These are phyloP conservation scores for Brachycybe producta DNA, from an alignment of 2,888 invertebrate species.

Conservation along the genomic window DNA sequence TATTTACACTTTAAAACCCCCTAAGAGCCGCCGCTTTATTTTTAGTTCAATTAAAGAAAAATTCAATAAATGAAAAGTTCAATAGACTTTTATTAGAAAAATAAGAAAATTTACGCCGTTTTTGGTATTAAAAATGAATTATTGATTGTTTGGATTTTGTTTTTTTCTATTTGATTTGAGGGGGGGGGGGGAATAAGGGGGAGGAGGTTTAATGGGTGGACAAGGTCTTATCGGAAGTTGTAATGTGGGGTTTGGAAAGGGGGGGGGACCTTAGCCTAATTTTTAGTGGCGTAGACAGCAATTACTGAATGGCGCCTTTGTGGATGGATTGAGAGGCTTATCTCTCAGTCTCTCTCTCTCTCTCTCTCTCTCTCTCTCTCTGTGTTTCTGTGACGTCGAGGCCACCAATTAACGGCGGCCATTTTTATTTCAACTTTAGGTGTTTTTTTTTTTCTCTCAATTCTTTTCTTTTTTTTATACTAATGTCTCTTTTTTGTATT, in stretches of 20 bases:
- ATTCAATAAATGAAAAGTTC: too few species aligned
- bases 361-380: neutral
- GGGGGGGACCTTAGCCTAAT: conserved; percentile 8
- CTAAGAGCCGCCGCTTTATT: too few species aligned
- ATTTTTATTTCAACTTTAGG: conserved; percentile 13
- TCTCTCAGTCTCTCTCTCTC: neutral
- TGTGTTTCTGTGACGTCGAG: conserved; percentile 1
- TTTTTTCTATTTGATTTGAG: too few species aligned
- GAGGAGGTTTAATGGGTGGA: too few species aligned
- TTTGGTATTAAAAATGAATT: too few species aligned
- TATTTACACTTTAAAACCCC: too few species aligned
- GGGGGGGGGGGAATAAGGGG: too few species aligned
- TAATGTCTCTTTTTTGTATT: conserved; percentile 7
- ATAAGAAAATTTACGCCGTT: too few species aligned
- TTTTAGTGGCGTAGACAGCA: conserved; percentile 10
- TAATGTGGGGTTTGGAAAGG: neutral
- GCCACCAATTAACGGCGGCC: conserved; percentile 11
- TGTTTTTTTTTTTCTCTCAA: neutral
- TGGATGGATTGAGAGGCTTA: conserved; percentile 11
- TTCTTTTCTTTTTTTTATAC: conserved; percentile 1
- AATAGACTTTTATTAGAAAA: too few species aligned
- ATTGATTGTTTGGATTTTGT: too few species aligned
- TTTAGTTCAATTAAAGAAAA: too few species aligned
- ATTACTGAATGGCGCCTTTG: conserved; percentile 11
- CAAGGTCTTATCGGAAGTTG: too few species aligned